Evolutionary conservation across 2,888 invertebrate genomes (phyloP).

Genomic region (Scaptomyza parva): DNA sequence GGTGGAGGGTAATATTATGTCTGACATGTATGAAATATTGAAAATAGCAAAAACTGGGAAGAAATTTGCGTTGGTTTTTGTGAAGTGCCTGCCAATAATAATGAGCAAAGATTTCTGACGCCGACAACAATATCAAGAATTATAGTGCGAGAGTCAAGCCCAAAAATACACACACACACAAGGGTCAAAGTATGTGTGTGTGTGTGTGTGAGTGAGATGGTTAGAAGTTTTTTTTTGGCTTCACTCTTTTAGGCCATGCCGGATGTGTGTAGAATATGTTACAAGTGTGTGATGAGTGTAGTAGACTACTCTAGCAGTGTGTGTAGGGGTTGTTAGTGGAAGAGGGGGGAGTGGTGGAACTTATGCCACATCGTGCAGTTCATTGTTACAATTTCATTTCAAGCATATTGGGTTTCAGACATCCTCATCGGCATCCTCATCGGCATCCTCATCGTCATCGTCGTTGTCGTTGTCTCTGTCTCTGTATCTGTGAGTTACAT

Average conservation of each 20-base stretch:
- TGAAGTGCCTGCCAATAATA: conserved; percentile 68
- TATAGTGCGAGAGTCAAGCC: conserved; percentile 37
- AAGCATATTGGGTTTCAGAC: conserved; percentile 72
- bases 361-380: conserved; percentile 49
- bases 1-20: too few relatives aligned
- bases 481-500: conserved; percentile 49
- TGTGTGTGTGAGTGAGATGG: conserved; percentile 27
- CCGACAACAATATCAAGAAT: conserved; percentile 64
- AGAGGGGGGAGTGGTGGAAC: too few relatives aligned
- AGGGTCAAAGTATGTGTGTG: conserved; percentile 7
- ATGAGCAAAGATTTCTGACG: conserved; percentile 75
- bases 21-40: conserved; percentile 51
- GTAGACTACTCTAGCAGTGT: conserved; percentile 3
- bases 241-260: conserved; percentile 45
- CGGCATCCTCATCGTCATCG: background rate
- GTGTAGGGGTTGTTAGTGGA: conserved; percentile 35
- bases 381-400: conserved; percentile 75
- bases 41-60: conserved; percentile 30
- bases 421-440: conserved; percentile 22
- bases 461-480: too few relatives aligned
- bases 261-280: conserved; percentile 43
- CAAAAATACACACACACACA: background rate
- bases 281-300: conserved; percentile 12
- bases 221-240: conserved; percentile 43
- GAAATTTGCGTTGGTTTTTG: conserved; percentile 35